A percentile compares a stretch with the other conserved stretches of the same genome.
phyloP scores from a whole-genome alignment of 1,140 invertebrate genomes.

The Vollenhovia emeryi region DNA sequence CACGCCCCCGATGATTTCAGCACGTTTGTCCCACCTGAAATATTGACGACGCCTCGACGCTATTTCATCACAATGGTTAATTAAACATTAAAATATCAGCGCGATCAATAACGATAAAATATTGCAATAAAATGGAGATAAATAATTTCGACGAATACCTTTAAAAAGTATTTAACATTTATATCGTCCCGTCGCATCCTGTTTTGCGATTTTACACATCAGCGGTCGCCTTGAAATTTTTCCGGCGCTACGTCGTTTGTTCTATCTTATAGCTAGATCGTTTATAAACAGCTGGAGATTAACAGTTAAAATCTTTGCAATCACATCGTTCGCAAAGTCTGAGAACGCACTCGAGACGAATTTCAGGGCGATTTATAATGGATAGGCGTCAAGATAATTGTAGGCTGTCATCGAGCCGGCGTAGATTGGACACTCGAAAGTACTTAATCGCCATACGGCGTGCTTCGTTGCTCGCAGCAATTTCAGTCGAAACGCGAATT shows the following conservation, averaged over 20 bases:
- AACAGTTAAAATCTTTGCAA: not conserved
- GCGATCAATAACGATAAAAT: not conserved
- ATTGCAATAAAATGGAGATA: not conserved
- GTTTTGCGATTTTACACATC: too few relatives aligned
- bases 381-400: conserved; percentile 42
- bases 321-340: not conserved
- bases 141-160: not conserved
- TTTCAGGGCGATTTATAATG: conserved; percentile 15
- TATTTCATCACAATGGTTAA: not conserved
- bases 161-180: not conserved
- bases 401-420: conserved; percentile 24
- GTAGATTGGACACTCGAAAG: conserved; percentile 54
- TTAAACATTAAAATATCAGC: not conserved
- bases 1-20: not conserved
- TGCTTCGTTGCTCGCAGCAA: conserved; percentile 47
- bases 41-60: not conserved
- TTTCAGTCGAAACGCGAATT: conserved; percentile 58
- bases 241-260: not conserved
- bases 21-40: not conserved
- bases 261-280: not conserved
- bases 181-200: not conserved
- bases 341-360: not conserved
- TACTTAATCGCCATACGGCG: conserved; percentile 48
- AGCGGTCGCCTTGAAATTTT: too few relatives aligned
- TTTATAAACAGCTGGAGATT: not conserved